Evolutionary conservation across 2,888 invertebrate genomes (phyloP).

Genomic region (Acrobasis consociella): DNA sequence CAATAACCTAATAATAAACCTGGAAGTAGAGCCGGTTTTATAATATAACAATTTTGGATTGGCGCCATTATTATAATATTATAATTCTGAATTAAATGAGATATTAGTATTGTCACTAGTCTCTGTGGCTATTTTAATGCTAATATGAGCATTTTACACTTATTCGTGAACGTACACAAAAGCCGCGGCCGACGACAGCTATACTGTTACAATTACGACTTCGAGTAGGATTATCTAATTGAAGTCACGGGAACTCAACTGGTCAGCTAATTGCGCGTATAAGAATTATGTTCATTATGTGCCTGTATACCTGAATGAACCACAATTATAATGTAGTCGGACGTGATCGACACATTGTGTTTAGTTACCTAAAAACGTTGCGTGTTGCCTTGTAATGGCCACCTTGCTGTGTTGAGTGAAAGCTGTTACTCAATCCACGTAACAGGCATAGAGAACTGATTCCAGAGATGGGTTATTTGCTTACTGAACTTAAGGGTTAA

Average conservation of each 20-base stretch:
- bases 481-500: too few relatives aligned
- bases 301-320: constrained; percentile 25
- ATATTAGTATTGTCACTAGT: neutral
- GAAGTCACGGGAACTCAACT: constrained; percentile 1
- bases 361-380: constrained; percentile 71
- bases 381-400: constrained; percentile 68
- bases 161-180: neutral
- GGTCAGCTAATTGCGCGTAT: constrained; percentile 16
- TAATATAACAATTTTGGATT: neutral
- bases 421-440: constrained; percentile 70
- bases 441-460: constrained; percentile 57
- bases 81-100: neutral
- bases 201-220: neutral
- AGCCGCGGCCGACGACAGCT: neutral
- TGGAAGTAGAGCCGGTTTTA: constrained; percentile 17
- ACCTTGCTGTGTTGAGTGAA: constrained; percentile 63
- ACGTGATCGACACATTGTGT: constrained; percentile 49
- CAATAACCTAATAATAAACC: constrained; percentile 21
- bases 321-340: constrained; percentile 40
- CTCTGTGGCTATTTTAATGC: neutral
- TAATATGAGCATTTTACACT: neutral
- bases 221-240: neutral
- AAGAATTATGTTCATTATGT: constrained; percentile 5
- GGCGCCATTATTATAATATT: constrained; percentile 4
- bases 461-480: constrained; percentile 33